Base-by-base conservation (phyloP, 2,888 invertebrate genomes). In the Drosophila robusta region DNA sequence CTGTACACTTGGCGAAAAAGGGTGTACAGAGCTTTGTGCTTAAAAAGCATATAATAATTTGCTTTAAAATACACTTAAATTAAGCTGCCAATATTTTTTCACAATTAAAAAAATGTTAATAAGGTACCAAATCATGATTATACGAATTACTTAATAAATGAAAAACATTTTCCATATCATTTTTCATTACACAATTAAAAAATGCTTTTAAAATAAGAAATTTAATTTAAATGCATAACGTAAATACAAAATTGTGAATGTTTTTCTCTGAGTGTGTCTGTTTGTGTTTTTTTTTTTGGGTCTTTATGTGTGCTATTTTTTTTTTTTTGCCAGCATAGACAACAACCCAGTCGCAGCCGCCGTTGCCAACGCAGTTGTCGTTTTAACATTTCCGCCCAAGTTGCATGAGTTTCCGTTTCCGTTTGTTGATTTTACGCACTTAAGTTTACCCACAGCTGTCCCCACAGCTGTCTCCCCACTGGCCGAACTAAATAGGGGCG, bases 381-480 rank as follows among this genome's bases (percentile, higher is more conserved):
- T 56, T 75, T 51, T 57, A 75, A 83, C 87, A 87, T 85, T 87
- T 87, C 83, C 85, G 80, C 56, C 69, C 67, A 73, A 70, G 75
- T 65, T 78, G 83, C 86, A 85, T 80, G 86, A 87, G 79, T 83
- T 73, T 85, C 87, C 87, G 80, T 74, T 85, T 87, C 87, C 83
- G 85, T 73, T 74, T 70, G 78, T 78, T 75, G 72, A 80, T 79
- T 75, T 75, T 71, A 79, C 77, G 77, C 87, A 83, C 84, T 84
- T 79, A 70, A 67, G 61, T 60, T 49, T 29, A 45, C 58, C 54
- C 41, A 32, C 39, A 54, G 54, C 52, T 34, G 42, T 12, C 16
- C 16, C 14, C 22, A 8, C 18, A 4, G 18, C 51, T 12, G 41
- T 22, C 32, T 12, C 42, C 12, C 12, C 34, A 4, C 34, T 12